Conservation (phyloP, 2,888 invertebrate genomes). For the Napeogenes inachia region DNA sequence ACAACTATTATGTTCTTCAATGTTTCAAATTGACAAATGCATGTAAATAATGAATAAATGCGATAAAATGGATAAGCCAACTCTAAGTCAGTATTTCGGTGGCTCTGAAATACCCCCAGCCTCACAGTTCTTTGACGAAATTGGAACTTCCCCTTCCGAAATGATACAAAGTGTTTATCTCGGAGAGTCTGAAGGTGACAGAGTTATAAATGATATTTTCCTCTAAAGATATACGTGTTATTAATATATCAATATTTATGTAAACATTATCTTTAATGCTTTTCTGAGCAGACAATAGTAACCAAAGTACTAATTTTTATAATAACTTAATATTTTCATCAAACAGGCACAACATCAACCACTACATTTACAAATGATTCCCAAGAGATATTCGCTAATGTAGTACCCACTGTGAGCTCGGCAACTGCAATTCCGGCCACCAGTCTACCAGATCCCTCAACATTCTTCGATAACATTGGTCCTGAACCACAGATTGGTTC, state of each 20-base stretch:
- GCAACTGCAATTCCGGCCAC: conserved; percentile 57
- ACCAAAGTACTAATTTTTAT: not conserved
- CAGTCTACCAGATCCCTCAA: conserved; percentile 69
- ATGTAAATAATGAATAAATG: conserved; percentile 25
- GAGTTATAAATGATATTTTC: not conserved
- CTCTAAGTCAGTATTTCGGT: conserved; percentile 78
- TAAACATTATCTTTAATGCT: too few relatives aligned
- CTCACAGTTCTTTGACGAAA: conserved; percentile 72
- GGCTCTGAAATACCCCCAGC: conserved; percentile 62
- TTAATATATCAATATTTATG: conserved; percentile 10
- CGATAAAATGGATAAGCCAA: conserved; percentile 67
- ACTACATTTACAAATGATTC: conserved; percentile 49
- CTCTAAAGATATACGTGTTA: not conserved
- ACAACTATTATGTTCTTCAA: not conserved
- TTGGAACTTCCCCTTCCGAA: conserved; percentile 67
- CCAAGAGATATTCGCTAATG: conserved; percentile 56
- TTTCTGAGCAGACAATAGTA: not conserved
- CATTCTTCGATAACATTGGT: conserved; percentile 71
- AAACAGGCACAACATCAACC: conserved; percentile 13
- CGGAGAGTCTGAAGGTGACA: conserved; percentile 57
- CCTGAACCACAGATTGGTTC: conserved; percentile 58
- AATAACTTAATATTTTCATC: conserved; percentile 1
- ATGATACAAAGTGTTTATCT: conserved; percentile 72
- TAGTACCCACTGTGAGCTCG: conserved; percentile 59
- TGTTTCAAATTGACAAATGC: not conserved